A percentile compares a stretch with the other conserved stretches of the same genome.
These are phyloP conservation scores for Carassius auratus DNA, from an alignment of 2,113 vertebrate species.

Conservation along the genomic window DNA sequence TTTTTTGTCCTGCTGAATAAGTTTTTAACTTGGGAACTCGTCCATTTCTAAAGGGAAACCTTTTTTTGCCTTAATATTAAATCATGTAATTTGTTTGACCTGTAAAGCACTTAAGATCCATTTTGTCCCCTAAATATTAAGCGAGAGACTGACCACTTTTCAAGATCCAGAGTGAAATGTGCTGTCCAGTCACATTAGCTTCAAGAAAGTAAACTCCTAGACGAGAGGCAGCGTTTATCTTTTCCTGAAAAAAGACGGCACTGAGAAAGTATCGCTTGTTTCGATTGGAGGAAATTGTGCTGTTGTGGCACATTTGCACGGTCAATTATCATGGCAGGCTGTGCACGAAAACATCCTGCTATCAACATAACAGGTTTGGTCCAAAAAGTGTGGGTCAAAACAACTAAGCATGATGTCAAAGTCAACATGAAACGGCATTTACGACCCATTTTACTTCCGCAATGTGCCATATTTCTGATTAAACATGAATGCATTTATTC, in stretches of 20 bases:
- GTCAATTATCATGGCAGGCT: not conserved
- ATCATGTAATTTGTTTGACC: not conserved
- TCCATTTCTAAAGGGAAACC: not conserved
- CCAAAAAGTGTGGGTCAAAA: slow-evolving; percentile 22
- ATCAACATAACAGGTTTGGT: not conserved
- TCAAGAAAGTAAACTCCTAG: not conserved
- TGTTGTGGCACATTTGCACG: not conserved
- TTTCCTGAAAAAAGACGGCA: not conserved
- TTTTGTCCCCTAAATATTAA: slow-evolving; percentile 5
- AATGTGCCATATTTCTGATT: not conserved
- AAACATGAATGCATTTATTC: not conserved
- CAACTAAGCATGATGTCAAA: not conserved
- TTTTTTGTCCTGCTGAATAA: not conserved
- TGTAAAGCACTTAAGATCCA: slow-evolving; percentile 5
- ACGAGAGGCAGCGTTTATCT: not conserved
- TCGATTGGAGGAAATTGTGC: not conserved
- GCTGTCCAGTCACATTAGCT: slow-evolving; percentile 15
- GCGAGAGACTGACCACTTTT: not conserved
- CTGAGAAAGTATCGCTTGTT: not conserved
- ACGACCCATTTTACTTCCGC: not conserved
- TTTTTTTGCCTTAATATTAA: not conserved
- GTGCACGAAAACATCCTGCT: not conserved
- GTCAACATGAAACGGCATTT: not conserved
- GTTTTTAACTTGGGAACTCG: not conserved
- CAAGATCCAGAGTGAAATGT: slow-evolving; percentile 3